Percentiles rank a stretch among this genome's conserved stretches.
These are phyloP conservation scores for Drosophila nannoptera DNA, from an alignment of 1,140 invertebrate genomes.

Conservation along the genomic window DNA sequence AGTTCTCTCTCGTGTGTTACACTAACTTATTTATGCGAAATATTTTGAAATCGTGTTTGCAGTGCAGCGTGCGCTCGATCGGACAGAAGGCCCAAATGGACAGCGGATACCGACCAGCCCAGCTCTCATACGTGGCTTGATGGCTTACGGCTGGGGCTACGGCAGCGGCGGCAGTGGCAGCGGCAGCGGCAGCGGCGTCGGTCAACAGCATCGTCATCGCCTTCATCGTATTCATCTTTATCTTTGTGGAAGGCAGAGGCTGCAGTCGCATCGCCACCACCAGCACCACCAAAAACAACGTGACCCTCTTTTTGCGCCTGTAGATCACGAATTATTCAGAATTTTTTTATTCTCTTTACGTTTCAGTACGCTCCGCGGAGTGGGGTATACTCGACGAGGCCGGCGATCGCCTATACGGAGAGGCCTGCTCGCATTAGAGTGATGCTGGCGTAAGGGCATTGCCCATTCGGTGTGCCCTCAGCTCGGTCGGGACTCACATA, in stretches of 20 bases:
- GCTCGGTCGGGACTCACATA: too few relatives aligned
- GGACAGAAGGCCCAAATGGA: slow-evolving; percentile 44
- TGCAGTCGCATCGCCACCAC: slow-evolving; percentile 10
- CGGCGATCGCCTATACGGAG: too few relatives aligned
- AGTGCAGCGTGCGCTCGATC: slow-evolving; percentile 68
- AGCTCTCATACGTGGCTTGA: slow-evolving; percentile 47
- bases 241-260: slow-evolving; percentile 6
- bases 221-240: slow-evolving; percentile 58
- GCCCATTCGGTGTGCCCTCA: too few relatives aligned
- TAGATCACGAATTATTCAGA: slow-evolving; percentile 78
- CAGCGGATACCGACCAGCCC: slow-evolving; percentile 21
- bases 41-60: slow-evolving; percentile 77
- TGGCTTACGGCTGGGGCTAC: too few relatives aligned
- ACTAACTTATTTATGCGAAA: slow-evolving; percentile 79
- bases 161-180: too few relatives aligned
- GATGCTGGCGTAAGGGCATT: too few relatives aligned
- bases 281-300: slow-evolving; percentile 54
- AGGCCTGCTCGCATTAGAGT: too few relatives aligned
- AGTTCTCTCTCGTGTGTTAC: slow-evolving; percentile 67
- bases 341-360: slow-evolving; percentile 50
- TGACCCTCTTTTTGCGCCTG: slow-evolving; percentile 79
- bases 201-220: slow-evolving; percentile 43
- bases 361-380: slow-evolving; percentile 8
- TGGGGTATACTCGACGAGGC: background rate
- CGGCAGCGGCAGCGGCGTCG: slow-evolving; percentile 35